Evolutionary conservation across 2,888 invertebrate species (phyloP), one percentile per base, ranked within the genome.

Genomic region (Unio pictorum): DNA sequence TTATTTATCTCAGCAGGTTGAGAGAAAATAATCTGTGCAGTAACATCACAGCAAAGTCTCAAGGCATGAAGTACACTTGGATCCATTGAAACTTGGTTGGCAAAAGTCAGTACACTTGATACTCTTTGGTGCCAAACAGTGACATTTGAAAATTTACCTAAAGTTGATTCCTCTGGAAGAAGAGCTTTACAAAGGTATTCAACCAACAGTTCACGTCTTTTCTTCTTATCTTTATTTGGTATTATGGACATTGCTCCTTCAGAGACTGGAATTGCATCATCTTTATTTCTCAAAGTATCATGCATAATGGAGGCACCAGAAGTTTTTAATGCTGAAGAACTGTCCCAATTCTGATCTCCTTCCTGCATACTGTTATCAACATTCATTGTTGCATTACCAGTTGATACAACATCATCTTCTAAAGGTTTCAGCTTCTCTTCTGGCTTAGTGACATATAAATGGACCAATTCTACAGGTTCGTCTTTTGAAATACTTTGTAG

Each of bases 1-100:
- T 17, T 18, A 45, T 28, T n/a, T 18, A 26, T 15, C 11, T 62
- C 30, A 28, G 66, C 20, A 2, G 5, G 45, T 28, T 70, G 28
- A 28, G 55, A 60, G 45, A 66, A 18, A 4, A 71, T 23, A 8
- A 67, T n/a, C 26, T 66, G 55, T n/a, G 45, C n/a, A 18, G 66
- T 58, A 20, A 72, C 34, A 30, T 72, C 72, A 30, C 54, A 26
- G 26, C 68, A 69, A 20, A 72, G 23, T 15, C 66, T 57, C 54
- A 72, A 59, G 18, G 61, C 11, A 64, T 69, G 68, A 0, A 72
- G 23, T 1, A 26, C 26, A 23, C 54, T 30, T 56, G 72, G 62
- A 2, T 28, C 57, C 34, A 55, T 56, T 3, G 66, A 58, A 1
- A 72, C 64, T n/a, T 72, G 58, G 6, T 26, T 55, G 20, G 68